Percentiles rank a stretch among this genome's conserved stretches.
These are phyloP conservation scores for Enteromius treurensis DNA, from an alignment of 2,797 vertebrate species.

Conservation along the genomic window DNA sequence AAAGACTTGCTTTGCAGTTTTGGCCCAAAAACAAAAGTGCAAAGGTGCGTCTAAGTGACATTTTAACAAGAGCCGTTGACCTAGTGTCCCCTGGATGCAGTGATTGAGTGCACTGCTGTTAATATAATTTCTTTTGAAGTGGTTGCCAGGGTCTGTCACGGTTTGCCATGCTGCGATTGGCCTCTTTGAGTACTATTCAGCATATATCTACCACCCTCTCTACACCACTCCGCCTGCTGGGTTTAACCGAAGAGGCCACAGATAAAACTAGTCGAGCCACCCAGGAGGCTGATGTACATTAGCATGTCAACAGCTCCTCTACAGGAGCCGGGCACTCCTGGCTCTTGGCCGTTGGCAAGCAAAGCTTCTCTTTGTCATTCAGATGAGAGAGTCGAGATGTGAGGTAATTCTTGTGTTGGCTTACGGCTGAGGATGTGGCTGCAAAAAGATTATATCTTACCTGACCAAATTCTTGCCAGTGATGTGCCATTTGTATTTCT, in stretches of 20 bases:
- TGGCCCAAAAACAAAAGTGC: conserved; percentile 36
- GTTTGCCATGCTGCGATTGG: conserved; percentile 45
- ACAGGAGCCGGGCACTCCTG: conserved; percentile 1
- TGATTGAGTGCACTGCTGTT: conserved; percentile 30
- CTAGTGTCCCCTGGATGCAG: conserved; percentile 15
- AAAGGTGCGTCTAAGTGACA: background rate
- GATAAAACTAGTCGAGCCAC: conserved; percentile 57
- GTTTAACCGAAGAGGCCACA: conserved; percentile 59
- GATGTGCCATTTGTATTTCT: background rate
- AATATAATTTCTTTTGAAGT: conserved; percentile 47
- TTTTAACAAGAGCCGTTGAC: conserved; percentile 33
- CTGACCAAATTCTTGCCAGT: conserved; percentile 17
- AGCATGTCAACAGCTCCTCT: conserved; percentile 69
- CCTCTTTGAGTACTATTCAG: conserved; percentile 45
- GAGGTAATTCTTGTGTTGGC: conserved; percentile 7
- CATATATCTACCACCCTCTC: conserved; percentile 33
- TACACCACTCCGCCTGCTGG: conserved; percentile 52
- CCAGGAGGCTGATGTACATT: conserved; percentile 69
- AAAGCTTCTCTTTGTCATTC: conserved; percentile 32
- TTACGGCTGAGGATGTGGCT: conserved; percentile 14
- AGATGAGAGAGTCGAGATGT: conserved; percentile 5
- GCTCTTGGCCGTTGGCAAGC: conserved; percentile 14
- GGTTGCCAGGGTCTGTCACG: conserved; percentile 43
- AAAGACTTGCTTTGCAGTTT: conserved; percentile 15
- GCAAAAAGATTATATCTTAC: conserved; percentile 5